Base-by-base conservation (phyloP, 2,797 vertebrate genomes). In the Antennarius maculatus region DNA sequence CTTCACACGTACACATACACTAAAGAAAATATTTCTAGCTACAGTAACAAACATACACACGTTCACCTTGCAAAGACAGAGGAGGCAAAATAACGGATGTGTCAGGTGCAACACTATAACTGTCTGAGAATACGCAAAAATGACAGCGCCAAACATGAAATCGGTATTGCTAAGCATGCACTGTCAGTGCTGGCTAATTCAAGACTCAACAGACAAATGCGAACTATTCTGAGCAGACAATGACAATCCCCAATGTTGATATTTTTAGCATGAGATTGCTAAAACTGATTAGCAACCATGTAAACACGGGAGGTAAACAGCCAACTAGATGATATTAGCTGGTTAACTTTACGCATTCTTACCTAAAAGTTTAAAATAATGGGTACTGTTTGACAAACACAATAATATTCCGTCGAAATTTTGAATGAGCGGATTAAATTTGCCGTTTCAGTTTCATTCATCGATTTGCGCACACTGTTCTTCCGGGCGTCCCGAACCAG, bases 211-310 rank as follows among this genome's bases (percentile, higher is more conserved):
- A 9, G 60, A 17, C 15, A 61, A 80, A 75, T 45, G 39, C 28
- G 47, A 49, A 17, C 16, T 61, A 64, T 71, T 74, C 43, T 28
- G 42, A 49, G 52, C 29, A 68, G 46, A 68, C 58, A 64, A 62
- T 60, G 68, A 53, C 43, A 34, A 47, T 65, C 52, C 34, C 9
- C 47, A 66, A 16, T 86, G 77, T 81, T 89, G 65, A 87, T 84
- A 88, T 90, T 86, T 89, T 85, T 89, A 89, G 87, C 88, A 74
- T 61, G 54, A 58, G 57, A 61, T 54, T 56, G 90, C 88, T 91
- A 92, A 77, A 81, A 61, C 7, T 43, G 60, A 54, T 72, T 87
- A 84, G 81, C 86, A 71, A 61, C 69, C 55, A 70, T 66, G 68
- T 80, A 88, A 84, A 85, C 79, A 76, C 50, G 29, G 41, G 28